These are phyloP conservation scores for Philhelius pedissequus DNA, from an alignment of 2,888 invertebrate species.

Conservation along the genomic window DNA sequence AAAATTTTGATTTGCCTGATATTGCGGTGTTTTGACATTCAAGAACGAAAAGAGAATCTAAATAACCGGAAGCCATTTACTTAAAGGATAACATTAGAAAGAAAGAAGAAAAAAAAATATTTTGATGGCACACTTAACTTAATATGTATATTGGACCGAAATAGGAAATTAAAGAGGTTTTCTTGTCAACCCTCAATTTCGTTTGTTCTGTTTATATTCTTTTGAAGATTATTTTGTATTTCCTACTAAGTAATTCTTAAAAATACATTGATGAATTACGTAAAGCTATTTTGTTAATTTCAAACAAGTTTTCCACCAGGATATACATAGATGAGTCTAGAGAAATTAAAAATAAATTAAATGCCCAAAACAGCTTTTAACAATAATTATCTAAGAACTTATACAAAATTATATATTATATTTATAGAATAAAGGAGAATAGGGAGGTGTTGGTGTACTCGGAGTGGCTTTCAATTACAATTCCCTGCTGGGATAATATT, in stretches of 20 bases:
- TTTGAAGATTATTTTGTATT: too few species aligned
- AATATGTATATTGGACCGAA: not conserved
- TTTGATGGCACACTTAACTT: not conserved
- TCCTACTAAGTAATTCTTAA: not conserved
- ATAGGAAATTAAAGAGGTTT: not conserved
- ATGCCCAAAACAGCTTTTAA: not conserved
- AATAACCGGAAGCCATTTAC: not conserved
- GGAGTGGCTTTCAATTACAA: slow-evolving; percentile 1
- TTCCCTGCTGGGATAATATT: not conserved
- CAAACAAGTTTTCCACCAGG: not conserved
- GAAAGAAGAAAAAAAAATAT: not conserved
- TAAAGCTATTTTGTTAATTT: too few species aligned
- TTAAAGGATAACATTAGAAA: not conserved
- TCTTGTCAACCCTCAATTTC: not conserved
- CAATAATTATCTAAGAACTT: not conserved
- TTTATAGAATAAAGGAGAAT: not conserved
- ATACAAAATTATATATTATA: not conserved
- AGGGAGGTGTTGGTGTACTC: too few species aligned
- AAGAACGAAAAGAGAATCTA: not conserved
- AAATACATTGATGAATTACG: not conserved
- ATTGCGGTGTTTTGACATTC: not conserved
- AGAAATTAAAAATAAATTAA: not conserved
- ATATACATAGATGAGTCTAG: not conserved
- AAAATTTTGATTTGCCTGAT: not conserved
- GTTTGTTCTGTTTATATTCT: not conserved